Percentiles rank a stretch among this genome's conserved stretches.
These are phyloP conservation scores for Drosophila murphyi DNA, from an alignment of 1,140 invertebrate genomes.

Conservation along the genomic window DNA sequence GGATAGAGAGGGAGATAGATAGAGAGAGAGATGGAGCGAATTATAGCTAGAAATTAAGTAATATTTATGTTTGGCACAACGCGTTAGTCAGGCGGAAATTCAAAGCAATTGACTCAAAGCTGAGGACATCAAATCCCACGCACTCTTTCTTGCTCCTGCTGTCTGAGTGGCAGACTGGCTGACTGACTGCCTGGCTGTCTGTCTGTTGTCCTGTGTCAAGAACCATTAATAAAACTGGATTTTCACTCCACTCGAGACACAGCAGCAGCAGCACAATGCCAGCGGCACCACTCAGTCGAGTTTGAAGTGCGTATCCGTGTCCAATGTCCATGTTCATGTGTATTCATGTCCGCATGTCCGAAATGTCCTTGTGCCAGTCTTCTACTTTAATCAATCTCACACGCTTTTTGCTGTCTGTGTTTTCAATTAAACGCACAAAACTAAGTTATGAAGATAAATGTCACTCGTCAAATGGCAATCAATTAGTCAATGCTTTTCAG, in stretches of 20 bases:
- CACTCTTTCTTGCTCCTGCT: conserved; percentile 23
- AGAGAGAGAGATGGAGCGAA: not conserved
- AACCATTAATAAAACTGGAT: conserved; percentile 78
- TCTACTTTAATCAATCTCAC: conserved; percentile 67
- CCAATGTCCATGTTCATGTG: conserved; percentile 10
- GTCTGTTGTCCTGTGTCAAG: conserved; percentile 19
- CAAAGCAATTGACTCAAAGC: conserved; percentile 22
- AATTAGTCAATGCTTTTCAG: conserved; percentile 72
- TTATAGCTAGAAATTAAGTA: conserved; percentile 59
- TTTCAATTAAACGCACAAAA: conserved; percentile 73
- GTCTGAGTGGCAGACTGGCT: too few species aligned
- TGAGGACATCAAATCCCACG: conserved; percentile 31
- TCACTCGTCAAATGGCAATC: conserved; percentile 79
- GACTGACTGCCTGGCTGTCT: too few species aligned
- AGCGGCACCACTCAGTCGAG: conserved; percentile 34
- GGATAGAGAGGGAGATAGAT: not conserved
- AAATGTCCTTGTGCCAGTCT: conserved; percentile 26
- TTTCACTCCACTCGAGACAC: conserved; percentile 54
- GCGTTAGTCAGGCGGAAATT: conserved; percentile 46
- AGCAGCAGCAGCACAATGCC: conserved; percentile 41
- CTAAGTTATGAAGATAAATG: conserved; percentile 79
- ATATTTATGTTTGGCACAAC: conserved; percentile 66
- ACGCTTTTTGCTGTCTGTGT: conserved; percentile 63
- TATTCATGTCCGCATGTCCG: conserved; percentile 2
- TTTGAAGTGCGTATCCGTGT: conserved; percentile 37